phyloP scores from a whole-genome alignment of 2,797 vertebrate species.

The Mus caroli region DNA sequence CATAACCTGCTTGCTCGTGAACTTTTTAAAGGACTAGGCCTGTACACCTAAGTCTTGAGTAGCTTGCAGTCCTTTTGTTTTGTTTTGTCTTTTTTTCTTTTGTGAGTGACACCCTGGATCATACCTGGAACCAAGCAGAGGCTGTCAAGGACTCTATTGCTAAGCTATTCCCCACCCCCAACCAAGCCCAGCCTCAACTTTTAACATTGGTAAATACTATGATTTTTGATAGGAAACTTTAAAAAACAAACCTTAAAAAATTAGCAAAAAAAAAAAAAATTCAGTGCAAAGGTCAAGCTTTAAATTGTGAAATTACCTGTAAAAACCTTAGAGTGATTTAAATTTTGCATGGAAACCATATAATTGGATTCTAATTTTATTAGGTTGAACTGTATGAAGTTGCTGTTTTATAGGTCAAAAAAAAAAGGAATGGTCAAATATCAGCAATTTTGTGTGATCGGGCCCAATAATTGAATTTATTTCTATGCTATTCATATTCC shows the following conservation, averaged over 20 bases:
- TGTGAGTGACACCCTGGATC: neutral
- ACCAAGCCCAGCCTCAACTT: neutral
- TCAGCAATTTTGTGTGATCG: slow-evolving; percentile 58
- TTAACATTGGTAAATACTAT: neutral
- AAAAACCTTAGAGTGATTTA: slow-evolving; percentile 72
- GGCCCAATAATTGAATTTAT: slow-evolving; percentile 71
- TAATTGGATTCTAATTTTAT: slow-evolving; percentile 56
- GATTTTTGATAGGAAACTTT: neutral
- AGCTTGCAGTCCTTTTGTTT: neutral
- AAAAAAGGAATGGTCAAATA: slow-evolving; percentile 31
- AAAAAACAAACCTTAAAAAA: slow-evolving; percentile 53
- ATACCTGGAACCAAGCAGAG: neutral
- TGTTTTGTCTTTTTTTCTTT: neutral
- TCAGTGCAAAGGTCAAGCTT: neutral
- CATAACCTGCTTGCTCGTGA: accelerated
- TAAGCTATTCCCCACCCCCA: neutral
- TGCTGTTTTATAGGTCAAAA: slow-evolving; percentile 58
- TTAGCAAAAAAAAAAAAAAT: neutral
- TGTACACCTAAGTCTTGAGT: neutral
- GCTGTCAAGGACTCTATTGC: neutral
- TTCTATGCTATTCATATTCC: neutral
- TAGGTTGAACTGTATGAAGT: neutral
- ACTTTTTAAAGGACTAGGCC: neutral
- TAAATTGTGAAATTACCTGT: slow-evolving; percentile 65
- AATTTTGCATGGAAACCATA: slow-evolving; percentile 48